A percentile compares a stretch with the other conserved stretches of the same genome.
Evolutionary conservation across 2,797 vertebrate species (phyloP).

Genomic region (Darevskia nairensis): DNA sequence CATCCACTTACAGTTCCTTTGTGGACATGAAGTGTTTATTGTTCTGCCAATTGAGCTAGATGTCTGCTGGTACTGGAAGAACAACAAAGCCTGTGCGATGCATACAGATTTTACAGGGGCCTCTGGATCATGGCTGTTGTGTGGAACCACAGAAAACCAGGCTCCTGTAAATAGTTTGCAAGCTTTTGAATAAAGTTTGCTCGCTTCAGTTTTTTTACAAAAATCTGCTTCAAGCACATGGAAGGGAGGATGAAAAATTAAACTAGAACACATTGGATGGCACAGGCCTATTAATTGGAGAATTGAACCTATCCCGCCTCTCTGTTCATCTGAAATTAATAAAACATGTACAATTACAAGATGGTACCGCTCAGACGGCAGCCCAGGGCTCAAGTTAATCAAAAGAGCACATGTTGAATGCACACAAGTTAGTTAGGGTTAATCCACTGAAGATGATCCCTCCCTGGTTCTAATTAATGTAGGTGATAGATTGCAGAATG

Average conservation of each 20-base stretch:
- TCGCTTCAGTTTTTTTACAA: slow-evolving; percentile 53
- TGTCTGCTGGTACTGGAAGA: not conserved
- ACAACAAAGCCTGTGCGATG: not conserved
- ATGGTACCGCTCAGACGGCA: slow-evolving; percentile 81
- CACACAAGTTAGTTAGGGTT: slow-evolving; percentile 86
- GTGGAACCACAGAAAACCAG: slow-evolving; percentile 53
- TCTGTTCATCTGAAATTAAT: slow-evolving; percentile 88
- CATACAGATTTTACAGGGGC: not conserved
- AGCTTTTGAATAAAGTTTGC: slow-evolving; percentile 43
- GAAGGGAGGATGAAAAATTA: slow-evolving; percentile 63
- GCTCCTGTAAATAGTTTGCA: slow-evolving; percentile 46
- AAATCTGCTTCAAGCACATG: slow-evolving; percentile 44
- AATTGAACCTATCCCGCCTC: slow-evolving; percentile 75
- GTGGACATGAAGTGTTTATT: not conserved
- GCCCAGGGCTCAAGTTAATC: slow-evolving; percentile 84
- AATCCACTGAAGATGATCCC: slow-evolving; percentile 87
- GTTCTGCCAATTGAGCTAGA: not conserved
- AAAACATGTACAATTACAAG: slow-evolving; percentile 86
- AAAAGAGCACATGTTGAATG: slow-evolving; percentile 88
- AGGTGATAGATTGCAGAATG: too few species aligned
- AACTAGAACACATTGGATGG: slow-evolving; percentile 74
- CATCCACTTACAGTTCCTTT: not conserved
- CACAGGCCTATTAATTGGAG: slow-evolving; percentile 80
- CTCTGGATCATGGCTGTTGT: not conserved
- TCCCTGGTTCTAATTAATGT: slow-evolving; percentile 84